Percentiles rank a stretch among this genome's conserved stretches.
phyloP scores from a whole-genome alignment of 2,113 vertebrate species.

The Notarius lentiginosus region DNA sequence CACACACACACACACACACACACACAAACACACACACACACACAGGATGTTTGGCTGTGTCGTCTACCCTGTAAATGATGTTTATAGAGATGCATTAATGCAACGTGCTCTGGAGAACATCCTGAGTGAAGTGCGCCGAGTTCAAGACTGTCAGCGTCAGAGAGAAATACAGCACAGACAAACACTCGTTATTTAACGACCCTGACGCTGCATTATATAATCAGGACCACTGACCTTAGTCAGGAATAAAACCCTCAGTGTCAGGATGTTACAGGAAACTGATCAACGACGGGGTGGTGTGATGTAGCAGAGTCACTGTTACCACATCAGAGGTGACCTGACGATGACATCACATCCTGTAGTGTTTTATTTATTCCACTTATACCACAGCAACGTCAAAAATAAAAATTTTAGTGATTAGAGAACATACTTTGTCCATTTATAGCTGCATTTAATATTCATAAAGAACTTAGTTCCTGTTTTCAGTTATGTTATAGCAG shows the following conservation, averaged over 20 bases:
- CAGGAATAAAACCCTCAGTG: background rate
- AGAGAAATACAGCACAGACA: background rate
- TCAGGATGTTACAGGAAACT: background rate
- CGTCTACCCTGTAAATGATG: slow-evolving; percentile 21
- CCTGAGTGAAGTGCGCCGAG: slow-evolving; percentile 12
- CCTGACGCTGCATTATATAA: background rate
- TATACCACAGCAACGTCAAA: background rate
- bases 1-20: too few species aligned
- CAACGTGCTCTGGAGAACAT: slow-evolving; percentile 42
- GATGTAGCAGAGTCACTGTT: background rate
- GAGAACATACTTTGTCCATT: background rate
- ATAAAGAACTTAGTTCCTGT: background rate
- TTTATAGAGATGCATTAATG: slow-evolving; percentile 48
- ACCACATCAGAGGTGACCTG: background rate
- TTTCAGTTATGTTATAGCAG: background rate
- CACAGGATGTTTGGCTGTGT: slow-evolving; percentile 28
- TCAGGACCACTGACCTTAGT: background rate
- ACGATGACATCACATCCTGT: background rate
- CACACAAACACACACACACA: slow-evolving; percentile 11
- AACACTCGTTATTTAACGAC: background rate
- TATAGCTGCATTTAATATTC: background rate
- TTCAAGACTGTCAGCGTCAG: background rate
- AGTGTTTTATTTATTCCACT: background rate
- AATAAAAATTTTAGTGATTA: background rate
- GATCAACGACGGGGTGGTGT: background rate